Base-by-base conservation (phyloP, 2,797 vertebrate genomes). In the Mormyrus proboscirostris region DNA sequence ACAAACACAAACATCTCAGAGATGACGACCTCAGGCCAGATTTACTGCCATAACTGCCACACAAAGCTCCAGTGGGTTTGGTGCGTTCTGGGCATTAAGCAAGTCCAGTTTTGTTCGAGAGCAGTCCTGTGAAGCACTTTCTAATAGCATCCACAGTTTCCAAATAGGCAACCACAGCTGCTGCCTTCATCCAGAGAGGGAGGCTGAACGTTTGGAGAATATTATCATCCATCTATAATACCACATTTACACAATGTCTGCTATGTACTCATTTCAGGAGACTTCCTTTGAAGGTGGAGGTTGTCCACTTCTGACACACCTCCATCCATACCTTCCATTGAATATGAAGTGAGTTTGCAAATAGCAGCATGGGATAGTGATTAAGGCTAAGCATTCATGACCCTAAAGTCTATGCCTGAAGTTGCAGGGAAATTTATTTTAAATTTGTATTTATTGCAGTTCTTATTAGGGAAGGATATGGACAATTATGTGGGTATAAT, bases 241-340 rank as follows among this genome's bases (percentile, higher is more conserved):
- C 59, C 2, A 65, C 22, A 62, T 62, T 62, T 9, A 62, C 57
- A 22, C n/a, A 62, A 9, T 14, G 50, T 29, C 49, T 55, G 2
- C 84, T 19, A 29, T 7, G 8, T 8, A 62, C 59, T 62, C 9
- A n/a, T 62, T 62, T 22, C 59, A 25, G 59, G 8, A 62, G 8
- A 62, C 7, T 65, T 62, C 22, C 0, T 62, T 22, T 62, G 59
- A 62, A 62, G 22, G 8, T 29, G 59, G 59, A 65, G 22, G 8
- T 9, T 10, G 22, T 65, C 22, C 8, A 65, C n/a, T 25, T 29
- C 59, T 65, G 59, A 25, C 90, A 2, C 44, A 97, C 97, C 96
- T 98, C 97, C 0, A 97, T 99, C 57, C 1, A 57, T 57, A n/a
- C 55, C 55, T 93, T 97, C 97, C 95, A 65, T 29, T 65, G 3